phyloP scores from a whole-genome alignment of 2,888 invertebrate genomes.

The Dryomyza anilis region DNA sequence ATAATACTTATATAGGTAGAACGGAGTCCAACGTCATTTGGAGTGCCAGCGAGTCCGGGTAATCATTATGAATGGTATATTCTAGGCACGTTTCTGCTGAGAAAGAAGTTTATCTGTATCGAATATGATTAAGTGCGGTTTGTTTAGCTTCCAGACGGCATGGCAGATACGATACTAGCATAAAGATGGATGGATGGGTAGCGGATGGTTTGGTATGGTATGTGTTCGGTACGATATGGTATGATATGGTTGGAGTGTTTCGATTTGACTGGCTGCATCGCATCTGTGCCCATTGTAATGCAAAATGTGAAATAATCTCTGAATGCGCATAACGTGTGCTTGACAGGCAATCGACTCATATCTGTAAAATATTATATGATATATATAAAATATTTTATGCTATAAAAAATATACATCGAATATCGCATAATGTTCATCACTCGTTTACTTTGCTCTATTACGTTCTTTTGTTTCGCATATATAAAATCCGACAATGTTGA shows the following conservation, averaged over 20 bases:
- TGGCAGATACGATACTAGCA: too few relatives aligned
- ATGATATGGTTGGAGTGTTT: neutral
- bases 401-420: too few relatives aligned
- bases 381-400: too few relatives aligned
- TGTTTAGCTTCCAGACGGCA: too few relatives aligned
- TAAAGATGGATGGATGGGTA: neutral
- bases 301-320: slow-evolving; percentile 15
- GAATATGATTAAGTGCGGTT: slow-evolving; percentile 28
- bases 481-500: neutral
- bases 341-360: slow-evolving; percentile 17
- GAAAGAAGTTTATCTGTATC: slow-evolving; percentile 28
- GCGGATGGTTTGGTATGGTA: neutral
- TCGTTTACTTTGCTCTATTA: too few relatives aligned
- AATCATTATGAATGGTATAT: slow-evolving; percentile 27
- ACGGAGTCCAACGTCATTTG: too few relatives aligned
- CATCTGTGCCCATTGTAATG: slow-evolving; percentile 5
- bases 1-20: too few relatives aligned
- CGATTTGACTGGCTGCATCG: neutral
- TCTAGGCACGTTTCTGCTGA: slow-evolving; percentile 24
- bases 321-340: slow-evolving; percentile 23
- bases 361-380: too few relatives aligned
- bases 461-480: too few relatives aligned
- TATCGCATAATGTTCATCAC: too few relatives aligned
- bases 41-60: too few relatives aligned
- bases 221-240: neutral